Evolutionary conservation across 2,797 vertebrate genomes (phyloP), one percentile per base, ranked within the genome.

Genomic region (Thaleichthys pacificus): DNA sequence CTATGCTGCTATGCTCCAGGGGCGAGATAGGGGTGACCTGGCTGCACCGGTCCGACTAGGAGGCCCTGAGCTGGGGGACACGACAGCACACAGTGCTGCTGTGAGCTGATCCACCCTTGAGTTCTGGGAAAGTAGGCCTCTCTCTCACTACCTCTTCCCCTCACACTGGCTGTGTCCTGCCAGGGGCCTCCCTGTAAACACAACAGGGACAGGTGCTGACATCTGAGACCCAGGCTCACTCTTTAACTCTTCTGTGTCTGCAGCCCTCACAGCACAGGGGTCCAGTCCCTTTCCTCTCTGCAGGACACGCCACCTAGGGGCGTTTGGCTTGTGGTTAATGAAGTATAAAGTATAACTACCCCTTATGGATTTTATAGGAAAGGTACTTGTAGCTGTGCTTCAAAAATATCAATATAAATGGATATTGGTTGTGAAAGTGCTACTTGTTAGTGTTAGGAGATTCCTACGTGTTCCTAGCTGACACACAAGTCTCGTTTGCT

Each of bases 141-240:
- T 62, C 28, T 61, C 21, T 60, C 30, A 42, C 54, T 17, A 3
- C 54, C 21, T 19, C 28, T 63, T 21, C 26, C 15, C 32, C 54
- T 22, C n/a, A 17, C 79, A 24, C 57, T 57, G 35, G 4, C 11
- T 61, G 24, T 47, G 61, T 82, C 66, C 66, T 32, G 66, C 68
- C 58, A 71, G 76, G 64, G 65, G 51, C 57, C 61, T 68, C 71
- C 61, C 69, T 26, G 32, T 49, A 61, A 69, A 74, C 62, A 80
- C 64, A 76, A 74, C 30, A 62, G 22, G 61, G 83, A 87, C 91
- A 91, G 90, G 88, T 90, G 89, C 82, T 83, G 79, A 86, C 83
- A 89, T 87, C 38, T 77, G 85, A 89, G 85, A 88, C 62, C 21
- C 64, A 54, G 47, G 56, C 21, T 70, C 56, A 58, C 28, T 69